These are phyloP conservation scores for Coptodon rendalli DNA, from an alignment of 2,113 vertebrate genomes.

Conservation along the genomic window DNA sequence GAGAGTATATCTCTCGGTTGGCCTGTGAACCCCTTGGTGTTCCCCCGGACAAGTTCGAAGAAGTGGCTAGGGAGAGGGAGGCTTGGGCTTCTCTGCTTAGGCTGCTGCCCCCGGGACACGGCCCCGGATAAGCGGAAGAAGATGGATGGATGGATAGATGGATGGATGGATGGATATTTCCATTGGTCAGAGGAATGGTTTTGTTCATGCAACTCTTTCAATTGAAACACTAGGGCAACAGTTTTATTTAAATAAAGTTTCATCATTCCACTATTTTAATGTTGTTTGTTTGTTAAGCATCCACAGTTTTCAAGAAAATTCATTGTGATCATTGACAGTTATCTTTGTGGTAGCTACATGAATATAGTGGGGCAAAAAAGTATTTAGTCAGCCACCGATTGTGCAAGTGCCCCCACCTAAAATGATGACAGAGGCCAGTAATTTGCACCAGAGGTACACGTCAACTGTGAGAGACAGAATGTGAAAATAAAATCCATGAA, in stretches of 20 bases:
- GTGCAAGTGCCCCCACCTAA: no score
- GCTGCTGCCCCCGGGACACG: not conserved
- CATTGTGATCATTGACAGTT: not conserved
- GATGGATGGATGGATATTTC: not conserved
- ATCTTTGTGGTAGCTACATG: not conserved
- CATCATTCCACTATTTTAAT: not conserved
- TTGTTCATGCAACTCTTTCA: not conserved
- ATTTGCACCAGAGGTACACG: no score
- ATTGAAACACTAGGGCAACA: not conserved
- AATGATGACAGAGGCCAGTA: no score
- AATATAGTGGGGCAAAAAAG: no score
- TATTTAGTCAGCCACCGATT: no score
- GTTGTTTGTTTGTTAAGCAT: not conserved
- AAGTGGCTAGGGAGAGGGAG: accelerated
- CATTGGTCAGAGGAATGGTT: not conserved
- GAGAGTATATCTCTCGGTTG: not conserved
- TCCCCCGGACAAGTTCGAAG: accelerated
- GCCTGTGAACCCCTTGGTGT: not conserved
- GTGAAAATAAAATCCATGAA: no score
- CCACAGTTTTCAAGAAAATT: not conserved
- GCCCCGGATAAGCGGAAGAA: accelerated
- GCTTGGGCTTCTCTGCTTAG: not conserved
- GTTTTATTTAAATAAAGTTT: not conserved
- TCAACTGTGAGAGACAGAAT: no score
- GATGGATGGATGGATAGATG: not conserved